Base-by-base conservation (phyloP, 2,888 invertebrate species). In the Panzeria rudis region DNA sequence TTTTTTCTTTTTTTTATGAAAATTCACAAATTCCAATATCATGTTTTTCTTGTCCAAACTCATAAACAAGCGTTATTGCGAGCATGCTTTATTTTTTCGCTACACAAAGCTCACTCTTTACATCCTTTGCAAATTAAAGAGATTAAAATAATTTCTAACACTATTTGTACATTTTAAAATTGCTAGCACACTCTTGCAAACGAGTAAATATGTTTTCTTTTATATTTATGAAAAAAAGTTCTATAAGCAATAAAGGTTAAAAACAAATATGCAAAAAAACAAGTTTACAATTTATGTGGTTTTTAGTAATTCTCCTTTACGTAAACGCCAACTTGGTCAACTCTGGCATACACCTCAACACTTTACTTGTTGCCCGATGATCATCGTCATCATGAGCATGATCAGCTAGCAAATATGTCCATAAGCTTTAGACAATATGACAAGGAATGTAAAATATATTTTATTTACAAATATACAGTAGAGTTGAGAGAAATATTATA, bases 371-470 rank as follows among this genome's bases (percentile, higher is more conserved):
- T 61, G 32, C n/a, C 38, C 41, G 61, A 69, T 77, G 38, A 83
- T 66, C 66, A 73, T 59, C 64, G 25, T 35, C 62, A 71, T 72
- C 76, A 68, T 61, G 47, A 78, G 66, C 79, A 84, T 68, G 68
- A 75, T 71, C 71, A 72, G 73, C 68, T 71, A 81, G 76, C 76
- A 76, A 62, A 68, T 80, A 80, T 80, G 75, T 76, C 35, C 76
- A 80, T 80, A 80, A 84, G 84, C 84, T 84, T 80, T 75, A 52
- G 80, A 76, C 76, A 80, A 80, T 76, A 80, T 77, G 80, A 84
- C 76, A 80, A 84, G 64, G 76, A 84, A 81, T 77, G 77, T 80
- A 47, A 72, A 83, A 79, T 38, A 35, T 79, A 79, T 68, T 82
- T 66, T 38, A 54, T 69, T 71, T 23, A 38, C 23, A 9, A 25